phyloP scores from a whole-genome alignment of 2,797 vertebrate genomes.

The Peromyscus melanophrys region DNA sequence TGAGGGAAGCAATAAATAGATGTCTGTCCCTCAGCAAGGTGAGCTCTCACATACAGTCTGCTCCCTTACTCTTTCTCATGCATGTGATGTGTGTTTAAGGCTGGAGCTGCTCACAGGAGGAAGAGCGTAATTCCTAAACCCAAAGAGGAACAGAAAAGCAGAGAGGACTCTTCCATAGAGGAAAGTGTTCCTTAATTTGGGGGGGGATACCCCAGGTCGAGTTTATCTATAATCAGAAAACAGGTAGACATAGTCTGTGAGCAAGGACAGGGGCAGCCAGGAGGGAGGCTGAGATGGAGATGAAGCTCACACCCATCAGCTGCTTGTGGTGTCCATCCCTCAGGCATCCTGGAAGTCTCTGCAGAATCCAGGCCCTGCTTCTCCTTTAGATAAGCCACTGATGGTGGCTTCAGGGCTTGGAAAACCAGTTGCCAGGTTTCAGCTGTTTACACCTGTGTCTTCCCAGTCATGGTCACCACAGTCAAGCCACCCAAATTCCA shows the following conservation, averaged over 20 bases:
- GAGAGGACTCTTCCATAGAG: neutral
- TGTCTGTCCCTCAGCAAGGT: neutral
- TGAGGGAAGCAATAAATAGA: neutral
- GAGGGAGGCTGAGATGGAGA: neutral
- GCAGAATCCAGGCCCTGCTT: neutral
- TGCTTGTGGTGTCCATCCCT: neutral
- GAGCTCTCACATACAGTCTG: neutral
- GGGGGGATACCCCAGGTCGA: neutral
- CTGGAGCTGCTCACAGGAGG: neutral
- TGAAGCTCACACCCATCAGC: neutral
- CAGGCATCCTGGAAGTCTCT: fast-evolving
- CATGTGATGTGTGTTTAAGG: neutral
- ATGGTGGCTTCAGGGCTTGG: neutral
- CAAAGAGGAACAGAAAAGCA: neutral
- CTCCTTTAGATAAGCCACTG: neutral
- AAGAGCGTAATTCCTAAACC: neutral
- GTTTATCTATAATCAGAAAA: neutral
- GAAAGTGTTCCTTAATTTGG: neutral
- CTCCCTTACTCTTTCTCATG: neutral
- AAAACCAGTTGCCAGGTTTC: neutral
- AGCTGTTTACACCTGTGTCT: neutral
- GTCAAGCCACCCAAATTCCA: neutral
- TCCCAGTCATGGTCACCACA: neutral
- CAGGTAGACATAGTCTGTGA: neutral
- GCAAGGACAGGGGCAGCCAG: fast-evolving